Evolutionary conservation across 2,888 invertebrate species (phyloP), one percentile per base, ranked within the genome.

Genomic region (Cremastinae sp.): DNA sequence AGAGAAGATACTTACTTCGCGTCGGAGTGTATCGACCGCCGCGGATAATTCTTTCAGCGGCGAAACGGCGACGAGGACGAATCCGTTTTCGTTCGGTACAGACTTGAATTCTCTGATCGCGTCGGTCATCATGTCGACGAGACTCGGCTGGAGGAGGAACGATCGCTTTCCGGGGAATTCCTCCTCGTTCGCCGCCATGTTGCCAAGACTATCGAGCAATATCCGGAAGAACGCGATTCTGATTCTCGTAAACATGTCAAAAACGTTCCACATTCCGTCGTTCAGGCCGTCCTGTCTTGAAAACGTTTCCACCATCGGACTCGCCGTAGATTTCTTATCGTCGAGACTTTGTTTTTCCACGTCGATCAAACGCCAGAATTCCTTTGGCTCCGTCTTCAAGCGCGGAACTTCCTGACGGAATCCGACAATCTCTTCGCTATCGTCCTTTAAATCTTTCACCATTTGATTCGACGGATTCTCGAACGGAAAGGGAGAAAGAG

Each of bases 181-280:
- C 1, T 80, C 78, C 0, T 80, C 77, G 0, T 51, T 8, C 0
- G 53, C 20, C 0, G 51, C 58, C 0, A 74, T 39, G 37, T 78
- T 79, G 1, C 78, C 66, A 0, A 87, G 69, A 14, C 79, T 80
- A 35, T 85, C 83, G n/a, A 87, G 62, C 47, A 86, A 62, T 16
- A 82, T 80, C 0, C 82, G 83, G 49, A 85, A 83, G 9, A 85
- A 79, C 0, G 83, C 81, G 12, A 81, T 73, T 75, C 82, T 79
- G 20, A 87, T 81, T 65, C 76, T 82, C 2, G 83, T 82, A 41
- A 87, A 83, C 61, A 82, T 45, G n/a, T 84, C 79, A 35, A 87
- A 79, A 43, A 86, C 70, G 45, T 83, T 75, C 86, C 80, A 85
- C 73, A 78, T 70, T 64, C 79, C 80, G 20, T 80, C 78, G 49